Base-by-base conservation (phyloP, 2,888 invertebrate species). In the Philaethria dido region DNA sequence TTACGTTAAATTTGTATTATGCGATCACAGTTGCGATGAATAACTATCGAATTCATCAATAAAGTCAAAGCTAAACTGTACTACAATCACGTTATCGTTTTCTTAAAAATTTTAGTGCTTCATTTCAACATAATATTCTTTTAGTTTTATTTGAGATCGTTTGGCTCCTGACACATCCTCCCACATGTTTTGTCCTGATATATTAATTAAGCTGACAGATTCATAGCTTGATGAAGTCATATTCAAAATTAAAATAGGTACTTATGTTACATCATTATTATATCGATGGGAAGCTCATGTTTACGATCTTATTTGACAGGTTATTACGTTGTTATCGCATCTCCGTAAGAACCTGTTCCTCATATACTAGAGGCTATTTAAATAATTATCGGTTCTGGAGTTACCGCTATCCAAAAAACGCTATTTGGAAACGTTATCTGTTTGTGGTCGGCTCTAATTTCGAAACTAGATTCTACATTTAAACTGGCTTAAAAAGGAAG, bases 391-490 rank as follows among this genome's bases (percentile, higher is more conserved):
- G 75, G 29, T 48, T 64, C 36, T 48, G 47, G 13, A 47, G 64
- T 64, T 69, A 64, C 69, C 62, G 66, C 59, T 69, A 52, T 62
- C 61, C 62, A 62, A 64, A 66, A 66, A 71, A 71, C 62, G 67
- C 65, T 69, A 64, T 65, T 57, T 33, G 63, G 62, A 64, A 65
- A 55, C 48, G 18, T 68, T 65, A 70, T 71, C 72, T 64, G 25
- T 69, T 74, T 86, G 87, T 83, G 88, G 88, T 87, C 84, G 82
- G 83, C 85, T 87, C 82, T 80, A 79, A 83, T 88, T 88, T 86
- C 85, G 78, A 75, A 78, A 81, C 81, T 80, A 79, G 82, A 72
- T 74, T 69, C 73, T 64, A 62, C 68, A 71, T 68, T 71, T 70
- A 73, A 63, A 66, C 72, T 45, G 62, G 67, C 64, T 70, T 67